phyloP scores from a whole-genome alignment of 1,140 invertebrate genomes.

The Drosophila nasuta region DNA sequence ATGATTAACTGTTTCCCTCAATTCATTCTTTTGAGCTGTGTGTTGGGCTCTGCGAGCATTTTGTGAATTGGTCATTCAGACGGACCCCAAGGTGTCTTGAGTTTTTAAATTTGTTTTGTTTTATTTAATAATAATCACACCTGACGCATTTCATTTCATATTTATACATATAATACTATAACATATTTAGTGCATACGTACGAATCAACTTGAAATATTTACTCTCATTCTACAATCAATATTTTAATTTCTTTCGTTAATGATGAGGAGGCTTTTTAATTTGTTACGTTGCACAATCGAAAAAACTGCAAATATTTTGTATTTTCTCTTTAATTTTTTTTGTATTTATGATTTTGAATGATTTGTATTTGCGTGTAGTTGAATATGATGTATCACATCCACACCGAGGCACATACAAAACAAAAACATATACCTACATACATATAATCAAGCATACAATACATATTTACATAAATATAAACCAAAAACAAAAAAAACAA shows the following conservation, averaged over 20 bases:
- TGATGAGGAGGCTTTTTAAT: slow-evolving; percentile 67
- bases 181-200: slow-evolving; percentile 41
- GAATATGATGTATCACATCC: slow-evolving; percentile 47
- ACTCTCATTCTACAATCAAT: slow-evolving; percentile 4
- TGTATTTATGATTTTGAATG: background rate
- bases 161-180: slow-evolving; percentile 43
- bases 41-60: slow-evolving; percentile 61
- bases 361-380: slow-evolving; percentile 29
- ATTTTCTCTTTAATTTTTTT: slow-evolving; percentile 3
- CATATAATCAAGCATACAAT: slow-evolving; percentile 68
- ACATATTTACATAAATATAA: slow-evolving; percentile 60
- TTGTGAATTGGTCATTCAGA: slow-evolving; percentile 30
- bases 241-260: slow-evolving; percentile 32
- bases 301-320: slow-evolving; percentile 3
- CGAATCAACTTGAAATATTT: slow-evolving; percentile 2
- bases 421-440: slow-evolving; percentile 42
- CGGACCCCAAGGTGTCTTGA: slow-evolving; percentile 50
- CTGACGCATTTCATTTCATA: slow-evolving; percentile 54
- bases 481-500: slow-evolving; percentile 31
- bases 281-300: slow-evolving; percentile 64
- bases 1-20: slow-evolving; percentile 22
- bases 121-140: slow-evolving; percentile 36
- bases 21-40: slow-evolving; percentile 25
- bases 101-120: slow-evolving; percentile 59
- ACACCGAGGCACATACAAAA: slow-evolving; percentile 40